Base-by-base conservation (phyloP, 2,888 invertebrate species). In the Chloroclysta siterata region DNA sequence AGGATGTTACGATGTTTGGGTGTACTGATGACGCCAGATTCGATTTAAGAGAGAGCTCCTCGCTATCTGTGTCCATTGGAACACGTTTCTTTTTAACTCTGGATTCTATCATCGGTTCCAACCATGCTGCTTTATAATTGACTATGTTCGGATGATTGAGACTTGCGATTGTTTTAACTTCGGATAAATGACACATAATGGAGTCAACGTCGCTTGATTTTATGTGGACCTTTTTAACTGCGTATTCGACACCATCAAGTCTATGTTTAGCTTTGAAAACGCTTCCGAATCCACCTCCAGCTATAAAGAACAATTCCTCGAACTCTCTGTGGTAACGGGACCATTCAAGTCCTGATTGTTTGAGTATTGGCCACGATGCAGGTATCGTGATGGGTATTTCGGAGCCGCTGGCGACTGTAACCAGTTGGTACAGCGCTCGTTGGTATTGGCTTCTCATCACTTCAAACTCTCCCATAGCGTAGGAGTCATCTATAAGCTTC, bases 91-190 rank as follows among this genome's bases (percentile, higher is more conserved):
- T 89, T 58, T 88, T 89, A 1, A 87, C 74, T 15, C 81, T 89
- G 0, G 90, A 90, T 68, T 94, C 93, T 67, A 95, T 90, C 85
- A 94, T 89, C 0, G 95, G 94, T 83, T 97, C 97, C 36, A 97
- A 85, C 97, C 97, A 97, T 0, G 97, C 97, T 0, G 95, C 95
- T 89, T 97, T 97, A 77, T 97, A 97, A 22, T 96, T 95, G 5
- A 97, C 96, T 68, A 97, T 96, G 80, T 97, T 97, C 0, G 95
- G 94, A 87, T 97, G 97, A 78, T 96, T 95, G 29, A 97, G 87
- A 76, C 95, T 95, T 0, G 97, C 97, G 71, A 97, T 94, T 2
- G 96, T 96, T 87, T 96, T 96, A 0, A 97, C 97, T 93, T 97
- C 97, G 3, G 95, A 92, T 47, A 97, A 87, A 86, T 95, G 95